Evolutionary conservation across 2,888 invertebrate genomes (phyloP), one percentile per base, ranked within the genome.

Genomic region (Nudaria mundana): DNA sequence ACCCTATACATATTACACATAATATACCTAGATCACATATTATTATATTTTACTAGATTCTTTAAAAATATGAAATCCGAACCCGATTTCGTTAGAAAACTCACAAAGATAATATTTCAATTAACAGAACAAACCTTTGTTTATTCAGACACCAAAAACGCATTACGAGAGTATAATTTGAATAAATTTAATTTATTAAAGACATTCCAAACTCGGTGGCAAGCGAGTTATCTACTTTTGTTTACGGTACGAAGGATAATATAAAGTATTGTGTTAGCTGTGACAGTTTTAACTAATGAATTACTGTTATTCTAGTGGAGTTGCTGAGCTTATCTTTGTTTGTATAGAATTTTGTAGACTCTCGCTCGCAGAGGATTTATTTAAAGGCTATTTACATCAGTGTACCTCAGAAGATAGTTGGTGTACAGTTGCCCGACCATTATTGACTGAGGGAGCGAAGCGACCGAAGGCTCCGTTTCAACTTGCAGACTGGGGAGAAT

Each of bases 161-260:
- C 49, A 45, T 39, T 30, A 34, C 39, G 26, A 48, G 48, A 34
- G 54, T 53, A 52, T 61, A 63, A 74, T 72, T 74, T 69, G 59
- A 71, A 74, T 72, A 59, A 70, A 71, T 71, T 72, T 69, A 63
- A 70, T 71, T 72, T 66, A 68, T 71, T 64, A 62, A 57, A 62
- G 54, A 56, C 64, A 42, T 53, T 46, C 52, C 40, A 24, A 39
- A 44, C 33, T 47, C 40, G 45, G 40, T 30, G 40, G 44, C 30
- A 42, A 62, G 52, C 58, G 58, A 53, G 47, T 49, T 55, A 51
- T 63, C 44, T 42, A 44, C 44, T 50, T 56, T 48, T 52, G 48
- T 62, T 53, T 52, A 35, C 20, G 20, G 6, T 30, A 18, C 14
- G 30, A 22, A 6, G 25, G 11, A 30, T n/a, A n/a, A n/a, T 12